Evolutionary conservation across 2,888 invertebrate species (phyloP).

Genomic region (Napeogenes sylphis): DNA sequence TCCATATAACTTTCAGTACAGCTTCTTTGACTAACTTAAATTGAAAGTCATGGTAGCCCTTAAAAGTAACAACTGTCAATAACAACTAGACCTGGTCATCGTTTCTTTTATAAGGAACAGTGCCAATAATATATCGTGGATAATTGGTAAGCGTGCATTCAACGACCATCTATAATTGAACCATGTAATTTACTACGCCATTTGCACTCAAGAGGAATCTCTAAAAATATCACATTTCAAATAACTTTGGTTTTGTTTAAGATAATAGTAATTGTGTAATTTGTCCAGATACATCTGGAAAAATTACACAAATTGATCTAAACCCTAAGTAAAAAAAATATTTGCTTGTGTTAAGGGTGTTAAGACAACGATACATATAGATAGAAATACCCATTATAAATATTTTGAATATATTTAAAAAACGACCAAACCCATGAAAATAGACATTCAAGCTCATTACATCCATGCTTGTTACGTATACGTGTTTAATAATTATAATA

Average conservation of each 20-base stretch:
- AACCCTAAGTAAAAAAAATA: too few species aligned
- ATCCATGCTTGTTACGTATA: too few species aligned
- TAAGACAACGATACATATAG: too few species aligned
- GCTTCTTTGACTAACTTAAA: constrained; percentile 3
- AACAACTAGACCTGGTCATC: constrained; percentile 33
- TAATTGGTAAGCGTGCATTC: constrained; percentile 55
- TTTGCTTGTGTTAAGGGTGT: too few species aligned
- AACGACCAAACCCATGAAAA: too few species aligned
- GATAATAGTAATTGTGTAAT: too few species aligned
- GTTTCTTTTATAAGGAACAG: constrained; percentile 48
- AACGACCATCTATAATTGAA: constrained; percentile 66
- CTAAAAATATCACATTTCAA: constrained; percentile 8
- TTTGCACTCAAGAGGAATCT: constrained; percentile 36
- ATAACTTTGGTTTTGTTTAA: too few species aligned
- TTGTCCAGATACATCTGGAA: too few species aligned
- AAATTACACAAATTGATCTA: too few species aligned
- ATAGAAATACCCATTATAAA: too few species aligned
- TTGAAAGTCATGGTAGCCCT: constrained; percentile 37
- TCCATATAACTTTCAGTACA: constrained; percentile 1
- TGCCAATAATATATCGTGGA: constrained; percentile 60
- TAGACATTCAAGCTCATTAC: too few species aligned
- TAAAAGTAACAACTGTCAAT: constrained; percentile 31
- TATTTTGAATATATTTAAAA: too few species aligned
- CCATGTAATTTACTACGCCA: constrained; percentile 62
- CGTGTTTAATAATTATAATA: constrained; percentile 8